Percentiles rank a stretch among this genome's conserved stretches.
Evolutionary conservation across 2,113 vertebrate genomes (phyloP).

Genomic region (Ivindomyrus marchei): DNA sequence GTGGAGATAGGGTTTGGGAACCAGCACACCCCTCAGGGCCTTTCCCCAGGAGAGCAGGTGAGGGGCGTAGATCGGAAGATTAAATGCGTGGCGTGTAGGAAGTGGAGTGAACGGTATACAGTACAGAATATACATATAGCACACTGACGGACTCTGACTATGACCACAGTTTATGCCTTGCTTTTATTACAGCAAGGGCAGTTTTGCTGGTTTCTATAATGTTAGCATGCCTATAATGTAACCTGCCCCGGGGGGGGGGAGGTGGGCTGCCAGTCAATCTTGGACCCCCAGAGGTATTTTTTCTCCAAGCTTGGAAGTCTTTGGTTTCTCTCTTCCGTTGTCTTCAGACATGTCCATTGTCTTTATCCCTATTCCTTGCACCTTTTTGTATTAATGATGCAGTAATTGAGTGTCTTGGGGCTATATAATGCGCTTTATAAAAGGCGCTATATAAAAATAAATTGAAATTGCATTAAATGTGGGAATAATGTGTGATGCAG

Average conservation of each 20-base stretch:
- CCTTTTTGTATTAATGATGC: background rate
- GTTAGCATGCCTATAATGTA: background rate
- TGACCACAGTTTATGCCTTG: background rate
- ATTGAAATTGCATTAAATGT: background rate
- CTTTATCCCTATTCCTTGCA: background rate
- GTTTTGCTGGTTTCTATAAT: background rate
- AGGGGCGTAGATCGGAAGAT: background rate
- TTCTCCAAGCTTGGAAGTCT: background rate
- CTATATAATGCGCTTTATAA: background rate
- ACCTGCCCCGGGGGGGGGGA: background rate
- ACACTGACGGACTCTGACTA: background rate
- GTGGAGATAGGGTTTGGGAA: background rate
- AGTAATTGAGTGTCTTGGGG: background rate
- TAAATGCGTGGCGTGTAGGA: background rate
- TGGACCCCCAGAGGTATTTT: background rate
- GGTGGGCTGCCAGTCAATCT: background rate
- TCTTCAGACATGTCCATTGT: background rate
- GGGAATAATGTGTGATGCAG: background rate
- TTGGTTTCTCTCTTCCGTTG: background rate
- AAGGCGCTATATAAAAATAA: background rate
- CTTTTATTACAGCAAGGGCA: background rate
- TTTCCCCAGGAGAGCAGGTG: background rate
- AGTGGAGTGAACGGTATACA: background rate
- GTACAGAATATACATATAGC: background rate
- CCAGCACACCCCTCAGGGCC: background rate